These are phyloP conservation scores for Erpobdella octoculata DNA, from an alignment of 2,888 invertebrate species.

Conservation along the genomic window DNA sequence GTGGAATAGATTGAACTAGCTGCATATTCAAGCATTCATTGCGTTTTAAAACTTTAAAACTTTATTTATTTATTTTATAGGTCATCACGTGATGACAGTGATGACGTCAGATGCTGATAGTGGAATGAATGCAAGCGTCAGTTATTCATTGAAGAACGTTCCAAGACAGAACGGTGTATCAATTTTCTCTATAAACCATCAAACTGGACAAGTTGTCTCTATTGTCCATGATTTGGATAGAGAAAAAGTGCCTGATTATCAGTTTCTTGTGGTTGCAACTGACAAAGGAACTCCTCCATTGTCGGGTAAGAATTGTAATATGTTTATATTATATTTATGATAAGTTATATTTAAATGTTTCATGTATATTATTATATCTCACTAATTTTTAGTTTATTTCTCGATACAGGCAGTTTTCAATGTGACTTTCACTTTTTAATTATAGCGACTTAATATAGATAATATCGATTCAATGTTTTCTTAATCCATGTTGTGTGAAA, in stretches of 20 bases:
- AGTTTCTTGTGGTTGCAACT: slow-evolving; percentile 81
- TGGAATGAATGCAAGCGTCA: slow-evolving; percentile 73
- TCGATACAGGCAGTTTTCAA: too few species aligned
- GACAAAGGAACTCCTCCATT: slow-evolving; percentile 56
- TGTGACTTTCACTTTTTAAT: too few species aligned
- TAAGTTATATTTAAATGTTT: neutral
- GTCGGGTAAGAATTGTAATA: slow-evolving; percentile 28
- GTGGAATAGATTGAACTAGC: too few species aligned
- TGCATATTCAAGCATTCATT: too few species aligned
- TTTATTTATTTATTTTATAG: too few species aligned
- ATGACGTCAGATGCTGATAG: slow-evolving; percentile 94
- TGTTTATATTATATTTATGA: neutral
- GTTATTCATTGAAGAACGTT: slow-evolving; percentile 40
- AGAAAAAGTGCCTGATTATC: slow-evolving; percentile 59
- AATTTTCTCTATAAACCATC: slow-evolving; percentile 41
- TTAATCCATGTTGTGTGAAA: too few species aligned
- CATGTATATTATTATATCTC: neutral
- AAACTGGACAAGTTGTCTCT: slow-evolving; percentile 43
- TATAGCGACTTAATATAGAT: too few species aligned
- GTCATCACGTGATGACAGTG: slow-evolving; percentile 78
- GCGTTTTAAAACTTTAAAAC: too few species aligned
- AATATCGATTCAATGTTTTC: too few species aligned
- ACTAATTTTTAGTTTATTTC: neutral
- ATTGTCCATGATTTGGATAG: slow-evolving; percentile 44
- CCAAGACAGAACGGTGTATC: slow-evolving; percentile 33